Conservation (phyloP, 2,113 vertebrate genomes). For the Leptodactylus fuscus region DNA sequence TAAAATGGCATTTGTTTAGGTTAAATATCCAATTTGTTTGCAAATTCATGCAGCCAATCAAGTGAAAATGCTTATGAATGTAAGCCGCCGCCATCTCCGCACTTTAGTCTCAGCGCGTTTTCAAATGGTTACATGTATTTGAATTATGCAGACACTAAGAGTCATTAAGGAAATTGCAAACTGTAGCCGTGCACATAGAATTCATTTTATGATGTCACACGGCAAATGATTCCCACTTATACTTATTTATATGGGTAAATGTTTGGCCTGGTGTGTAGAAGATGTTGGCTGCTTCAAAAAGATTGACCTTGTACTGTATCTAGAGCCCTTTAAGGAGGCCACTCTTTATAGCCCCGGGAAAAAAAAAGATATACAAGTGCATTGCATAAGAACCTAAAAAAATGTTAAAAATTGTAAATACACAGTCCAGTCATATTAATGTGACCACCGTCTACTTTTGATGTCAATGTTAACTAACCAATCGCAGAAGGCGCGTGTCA, state of each 20-base stretch:
- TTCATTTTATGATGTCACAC: background rate
- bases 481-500: too few species aligned
- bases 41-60: conserved; percentile 13
- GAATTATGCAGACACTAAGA: conserved; percentile 15
- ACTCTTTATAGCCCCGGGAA: background rate
- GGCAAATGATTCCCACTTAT: background rate
- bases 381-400: too few species aligned
- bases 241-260: background rate
- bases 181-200: background rate
- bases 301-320: background rate
- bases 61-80: conserved; percentile 3
- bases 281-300: background rate
- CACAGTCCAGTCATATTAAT: too few species aligned
- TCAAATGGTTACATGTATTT: background rate
- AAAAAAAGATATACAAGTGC: too few species aligned
- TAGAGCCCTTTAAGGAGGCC: too few species aligned
- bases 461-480: too few species aligned
- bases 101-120: background rate
- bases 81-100: background rate
- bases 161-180: conserved; percentile 16
- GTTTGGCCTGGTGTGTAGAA: background rate
- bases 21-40: conserved; percentile 21
- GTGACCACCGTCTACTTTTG: too few species aligned
- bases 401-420: too few species aligned
- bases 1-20: conserved; percentile 16